These are phyloP conservation scores for Amazona guildingii DNA, from an alignment of 2,113 vertebrate species.

Conservation along the genomic window DNA sequence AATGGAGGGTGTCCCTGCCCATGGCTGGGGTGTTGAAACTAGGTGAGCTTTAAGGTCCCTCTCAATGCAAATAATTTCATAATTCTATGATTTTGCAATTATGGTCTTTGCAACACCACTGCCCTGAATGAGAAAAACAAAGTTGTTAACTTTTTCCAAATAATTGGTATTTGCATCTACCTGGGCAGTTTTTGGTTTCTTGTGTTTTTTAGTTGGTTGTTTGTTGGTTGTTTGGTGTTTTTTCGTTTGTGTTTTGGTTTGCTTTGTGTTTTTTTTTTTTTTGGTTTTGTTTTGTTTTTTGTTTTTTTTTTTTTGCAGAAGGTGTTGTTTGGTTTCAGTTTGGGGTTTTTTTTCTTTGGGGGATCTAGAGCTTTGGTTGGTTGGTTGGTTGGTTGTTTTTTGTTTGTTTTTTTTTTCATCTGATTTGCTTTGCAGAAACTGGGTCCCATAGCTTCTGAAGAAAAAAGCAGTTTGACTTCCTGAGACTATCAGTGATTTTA, in stretches of 20 bases:
- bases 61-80: not conserved
- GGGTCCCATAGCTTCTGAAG: not conserved
- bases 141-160: not conserved
- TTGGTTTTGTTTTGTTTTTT: no score
- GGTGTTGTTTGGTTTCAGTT: no score
- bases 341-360: no score
- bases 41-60: not conserved
- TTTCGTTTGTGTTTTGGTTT: not conserved
- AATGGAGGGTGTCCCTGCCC: not conserved
- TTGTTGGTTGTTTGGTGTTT: not conserved
- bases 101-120: not conserved
- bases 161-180: not conserved
- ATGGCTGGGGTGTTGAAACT: not conserved
- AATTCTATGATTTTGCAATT: not conserved
- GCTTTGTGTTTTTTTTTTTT: no score
- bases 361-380: not conserved
- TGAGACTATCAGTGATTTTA: not conserved
- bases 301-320: not conserved
- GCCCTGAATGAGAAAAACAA: not conserved
- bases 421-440: not conserved
- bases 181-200: not conserved
- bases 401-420: not conserved
- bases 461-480: not conserved
- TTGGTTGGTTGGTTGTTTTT: not conserved
- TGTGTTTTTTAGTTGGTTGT: not conserved